These are phyloP conservation scores for Odontophorus gujanensis DNA, from an alignment of 2,113 vertebrate genomes.

Conservation along the genomic window DNA sequence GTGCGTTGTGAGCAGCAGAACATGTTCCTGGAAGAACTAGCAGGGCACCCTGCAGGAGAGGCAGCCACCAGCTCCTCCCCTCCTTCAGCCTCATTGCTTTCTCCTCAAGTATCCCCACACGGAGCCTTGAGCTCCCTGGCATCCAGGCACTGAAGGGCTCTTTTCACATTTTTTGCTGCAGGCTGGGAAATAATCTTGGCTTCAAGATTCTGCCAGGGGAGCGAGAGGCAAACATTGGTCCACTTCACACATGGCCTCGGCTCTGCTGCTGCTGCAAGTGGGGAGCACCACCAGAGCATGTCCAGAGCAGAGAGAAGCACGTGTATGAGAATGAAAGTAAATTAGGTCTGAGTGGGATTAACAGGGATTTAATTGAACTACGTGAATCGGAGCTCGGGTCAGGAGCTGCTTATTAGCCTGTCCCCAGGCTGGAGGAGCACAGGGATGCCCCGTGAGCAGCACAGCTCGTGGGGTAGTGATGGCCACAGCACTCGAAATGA, in stretches of 20 bases:
- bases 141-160: neutral
- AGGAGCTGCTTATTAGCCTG: slow-evolving; percentile 48
- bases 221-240: neutral
- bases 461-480: neutral
- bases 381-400: slow-evolving; percentile 69
- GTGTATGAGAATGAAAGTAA: slow-evolving; percentile 62
- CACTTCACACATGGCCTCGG: neutral
- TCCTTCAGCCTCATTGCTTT: neutral
- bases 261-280: neutral
- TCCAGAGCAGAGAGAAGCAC: neutral
- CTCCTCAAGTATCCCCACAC: neutral
- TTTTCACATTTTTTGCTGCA: neutral
- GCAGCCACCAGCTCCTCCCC: neutral
- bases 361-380: slow-evolving; percentile 71
- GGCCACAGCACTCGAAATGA: neutral
- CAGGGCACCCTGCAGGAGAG: neutral
- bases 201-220: neutral
- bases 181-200: neutral
- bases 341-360: slow-evolving; percentile 73
- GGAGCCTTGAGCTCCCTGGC: neutral
- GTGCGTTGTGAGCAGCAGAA: neutral
- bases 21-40: neutral
- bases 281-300: slow-evolving; percentile 23
- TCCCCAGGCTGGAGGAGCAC: slow-evolving; percentile 46
- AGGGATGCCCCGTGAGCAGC: slow-evolving; percentile 42